Evolutionary conservation across 2,888 invertebrate species (phyloP).

Genomic region (Drosophila fulvimacula): DNA sequence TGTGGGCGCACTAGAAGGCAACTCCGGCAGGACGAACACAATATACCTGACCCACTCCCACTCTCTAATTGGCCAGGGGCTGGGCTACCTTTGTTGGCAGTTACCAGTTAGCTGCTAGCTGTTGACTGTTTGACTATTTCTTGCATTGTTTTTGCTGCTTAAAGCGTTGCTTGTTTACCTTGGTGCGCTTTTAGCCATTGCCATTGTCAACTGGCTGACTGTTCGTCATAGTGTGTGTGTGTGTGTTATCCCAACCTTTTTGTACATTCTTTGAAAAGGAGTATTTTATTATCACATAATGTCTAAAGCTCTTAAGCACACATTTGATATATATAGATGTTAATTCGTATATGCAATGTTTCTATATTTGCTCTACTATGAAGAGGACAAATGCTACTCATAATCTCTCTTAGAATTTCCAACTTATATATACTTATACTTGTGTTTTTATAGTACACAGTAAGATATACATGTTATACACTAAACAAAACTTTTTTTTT

Average conservation of each 20-base stretch:
- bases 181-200: conserved; percentile 65
- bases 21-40: conserved; percentile 4
- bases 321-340: neutral
- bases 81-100: conserved; percentile 18
- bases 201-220: conserved; percentile 16
- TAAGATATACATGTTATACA: no score
- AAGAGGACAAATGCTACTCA: neutral
- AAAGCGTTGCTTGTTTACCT: conserved; percentile 78
- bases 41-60: neutral
- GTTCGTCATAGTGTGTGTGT: no score
- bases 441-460: no score
- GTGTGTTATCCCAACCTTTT: conserved; percentile 44
- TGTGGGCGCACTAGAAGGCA: conserved; percentile 50
- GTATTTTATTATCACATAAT: neutral
- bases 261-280: conserved; percentile 12
- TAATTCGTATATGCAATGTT: neutral
- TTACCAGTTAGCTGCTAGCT: conserved; percentile 34
- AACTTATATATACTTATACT: no score
- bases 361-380: neutral
- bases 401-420: neutral
- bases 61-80: conserved; percentile 10
- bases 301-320: neutral
- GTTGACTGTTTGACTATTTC: conserved; percentile 46
- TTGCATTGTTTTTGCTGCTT: conserved; percentile 72
- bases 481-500: no score